Evolutionary conservation across 2,888 invertebrate genomes (phyloP), one percentile per base, ranked within the genome.

Genomic region (Margaritifera margaritifera): DNA sequence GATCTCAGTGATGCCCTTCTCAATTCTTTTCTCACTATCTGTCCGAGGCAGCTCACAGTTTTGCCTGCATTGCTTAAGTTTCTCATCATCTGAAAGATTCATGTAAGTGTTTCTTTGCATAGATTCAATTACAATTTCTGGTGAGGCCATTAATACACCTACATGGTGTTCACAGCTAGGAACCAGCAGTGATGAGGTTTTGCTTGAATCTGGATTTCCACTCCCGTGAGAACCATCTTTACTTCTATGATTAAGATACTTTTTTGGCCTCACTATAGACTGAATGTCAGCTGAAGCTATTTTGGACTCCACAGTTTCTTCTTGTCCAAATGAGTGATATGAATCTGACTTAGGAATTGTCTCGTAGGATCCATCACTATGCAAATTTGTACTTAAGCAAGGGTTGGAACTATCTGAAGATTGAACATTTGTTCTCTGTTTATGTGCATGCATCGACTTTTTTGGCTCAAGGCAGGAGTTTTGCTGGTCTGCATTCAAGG

Each of bases 351-450:
- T 50, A 22, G 70, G 63, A 15, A 71, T 27, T 64, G 75, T 64
- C 63, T 78, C 78, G 53, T 75, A 74, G 20, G 78, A 75, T 53
- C 72, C 75, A 64, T 77, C 80, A 72, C 72, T 72, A 62, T 74
- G 74, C 54, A 77, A 67, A 69, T 82, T 80, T 57, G 79, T 75
- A 22, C 79, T 81, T 75, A 84, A 84, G 75, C 81, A 80, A 71
- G 83, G 83, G 69, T 84, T 82, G 20, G 81, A 84, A 74, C 76
- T 80, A 65, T 85, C 84, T 31, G 80, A 80, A 70, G 79, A 80
- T 68, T 80, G 79, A 42, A 42, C 42, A 42, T 42, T 42, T 42
- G 42, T 42, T 42, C 15, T 15, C 11, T 42, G 11, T 42, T 42
- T 15, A 42, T 42, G 15, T 42, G 42, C 42, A 42, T 42, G 42